These are phyloP conservation scores for Huso huso DNA, from an alignment of 2,797 vertebrate genomes.

Conservation along the genomic window DNA sequence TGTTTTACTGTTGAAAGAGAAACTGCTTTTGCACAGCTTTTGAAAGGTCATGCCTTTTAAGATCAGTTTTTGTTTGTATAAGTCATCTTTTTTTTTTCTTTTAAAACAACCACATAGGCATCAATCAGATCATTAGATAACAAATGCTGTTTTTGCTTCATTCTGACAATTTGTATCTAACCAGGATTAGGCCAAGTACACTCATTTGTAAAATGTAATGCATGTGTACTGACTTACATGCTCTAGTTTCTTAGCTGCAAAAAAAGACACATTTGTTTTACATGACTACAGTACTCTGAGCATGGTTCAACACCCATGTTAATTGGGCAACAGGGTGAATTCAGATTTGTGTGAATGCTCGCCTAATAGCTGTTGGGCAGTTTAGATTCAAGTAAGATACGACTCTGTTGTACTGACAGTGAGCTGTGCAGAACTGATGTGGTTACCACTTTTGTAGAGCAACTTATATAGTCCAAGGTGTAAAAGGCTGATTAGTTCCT, in stretches of 20 bases:
- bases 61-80: too few species aligned
- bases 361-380: slow-evolving; percentile 62
- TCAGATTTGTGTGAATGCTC: slow-evolving; percentile 41
- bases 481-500: slow-evolving; percentile 62
- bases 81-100: too few species aligned
- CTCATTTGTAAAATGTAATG: too few species aligned
- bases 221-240: too few species aligned
- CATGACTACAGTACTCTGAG: background rate
- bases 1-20: background rate
- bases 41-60: too few species aligned
- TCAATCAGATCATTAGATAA: too few species aligned
- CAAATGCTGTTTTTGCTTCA: too few species aligned
- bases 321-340: slow-evolving; percentile 42
- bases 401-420: slow-evolving; percentile 57
- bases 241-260: too few species aligned
- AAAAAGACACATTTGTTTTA: too few species aligned
- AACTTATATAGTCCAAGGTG: slow-evolving; percentile 49
- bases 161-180: too few species aligned
- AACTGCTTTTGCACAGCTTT: background rate
- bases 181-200: too few species aligned
- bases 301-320: slow-evolving; percentile 35
- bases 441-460: slow-evolving; percentile 26
- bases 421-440: slow-evolving; percentile 19
- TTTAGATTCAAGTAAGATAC: slow-evolving; percentile 60
- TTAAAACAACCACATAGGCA: too few species aligned